These are phyloP conservation scores for Lasiurus cinereus DNA, from an alignment of 2,113 vertebrate species.

Conservation along the genomic window DNA sequence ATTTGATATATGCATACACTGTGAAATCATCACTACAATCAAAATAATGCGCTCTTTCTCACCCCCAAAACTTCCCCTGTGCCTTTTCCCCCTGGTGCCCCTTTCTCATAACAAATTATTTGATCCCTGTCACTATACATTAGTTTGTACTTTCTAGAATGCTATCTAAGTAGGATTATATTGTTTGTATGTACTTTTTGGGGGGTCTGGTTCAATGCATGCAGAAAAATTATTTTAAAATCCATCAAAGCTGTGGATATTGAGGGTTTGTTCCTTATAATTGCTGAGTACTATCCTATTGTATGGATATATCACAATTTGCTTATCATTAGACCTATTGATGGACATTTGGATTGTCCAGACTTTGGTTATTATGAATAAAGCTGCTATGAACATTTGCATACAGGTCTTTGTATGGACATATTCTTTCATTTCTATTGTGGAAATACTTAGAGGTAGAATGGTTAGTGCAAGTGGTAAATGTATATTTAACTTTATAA, in stretches of 20 bases:
- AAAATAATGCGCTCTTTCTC: neutral
- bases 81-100: neutral
- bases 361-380: neutral
- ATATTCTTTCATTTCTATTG: neutral
- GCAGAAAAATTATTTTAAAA: neutral
- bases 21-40: neutral
- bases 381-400: neutral
- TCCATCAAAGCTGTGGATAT: neutral
- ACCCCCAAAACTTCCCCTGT: neutral
- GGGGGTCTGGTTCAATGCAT: neutral
- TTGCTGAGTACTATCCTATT: neutral
- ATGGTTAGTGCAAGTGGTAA: neutral
- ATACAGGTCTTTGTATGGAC: neutral
- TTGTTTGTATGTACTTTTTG: neutral
- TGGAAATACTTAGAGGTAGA: neutral
- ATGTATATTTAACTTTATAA: slow-evolving; percentile 14
- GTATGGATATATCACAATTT: neutral
- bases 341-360: neutral
- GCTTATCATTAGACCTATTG: neutral
- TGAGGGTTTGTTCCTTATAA: neutral
- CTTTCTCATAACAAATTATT: neutral
- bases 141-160: neutral
- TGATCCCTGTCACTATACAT: neutral
- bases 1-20: neutral
- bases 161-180: slow-evolving; percentile 1